Evolutionary conservation across 2,888 invertebrate species (phyloP), one percentile per base, ranked within the genome.

Genomic region (Cryptocephalus primarius): DNA sequence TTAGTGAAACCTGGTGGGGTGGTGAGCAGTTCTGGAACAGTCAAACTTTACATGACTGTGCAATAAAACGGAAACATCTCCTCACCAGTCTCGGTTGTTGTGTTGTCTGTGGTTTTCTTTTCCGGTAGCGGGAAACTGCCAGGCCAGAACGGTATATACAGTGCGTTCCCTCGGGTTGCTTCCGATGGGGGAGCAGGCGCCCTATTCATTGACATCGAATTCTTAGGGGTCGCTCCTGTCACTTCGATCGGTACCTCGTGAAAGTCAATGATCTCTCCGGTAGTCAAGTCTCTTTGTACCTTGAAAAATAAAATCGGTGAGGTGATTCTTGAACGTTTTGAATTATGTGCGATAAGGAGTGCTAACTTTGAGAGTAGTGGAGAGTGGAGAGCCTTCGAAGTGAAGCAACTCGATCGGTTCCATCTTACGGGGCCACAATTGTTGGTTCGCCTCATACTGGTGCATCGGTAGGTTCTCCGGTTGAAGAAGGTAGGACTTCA

Each of bases 141-240:
- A 1, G 93, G 93, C 77, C 88, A 81, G 66, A 94, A 94, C 1
- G 90, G 91, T 62, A 81, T 83, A 65, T 88, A 89, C 48, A 82
- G 83, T 0, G 83, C 79, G 44, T 81, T 84, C 11, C 93, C 93
- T 57, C 82, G 75, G 0, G 85, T 77, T 42, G 83, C 78, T 60
- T 85, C 79, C 39, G 74, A 73, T 3, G 83, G 77, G 8, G 85
- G 79, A 38, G 84, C 77, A 0, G 90, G 91, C 14, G 85, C 82
- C 56, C 92, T 74, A 34, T 77, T 77, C 74, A 93, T 79, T 0
- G 91, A 90, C 65, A 85, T 77, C 4, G 87, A 88, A 67, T 85
- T 88, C 60, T 75, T 77, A 1, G 84, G 77, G 51, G 77, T 82
- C 45, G 78, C 76, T 4, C 82, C 83, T 41, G 77, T 75, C 57